Base-by-base conservation (phyloP, 1,140 invertebrate genomes). In the Augochlora pura region DNA sequence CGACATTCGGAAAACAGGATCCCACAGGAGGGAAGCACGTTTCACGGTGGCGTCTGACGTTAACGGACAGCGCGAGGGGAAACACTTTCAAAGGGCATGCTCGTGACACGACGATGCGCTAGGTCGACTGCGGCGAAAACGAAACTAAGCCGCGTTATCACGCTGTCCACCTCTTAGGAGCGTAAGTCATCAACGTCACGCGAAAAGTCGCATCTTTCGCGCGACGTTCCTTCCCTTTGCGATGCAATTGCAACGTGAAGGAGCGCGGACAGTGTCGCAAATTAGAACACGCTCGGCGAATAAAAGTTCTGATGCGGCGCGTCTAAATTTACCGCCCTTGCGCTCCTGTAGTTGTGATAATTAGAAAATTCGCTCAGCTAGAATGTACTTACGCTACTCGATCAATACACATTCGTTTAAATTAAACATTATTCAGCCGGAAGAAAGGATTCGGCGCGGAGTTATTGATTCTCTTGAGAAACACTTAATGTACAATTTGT, bases 11-110 rank as follows among this genome's bases (percentile, higher is more conserved):
- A 57, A 52, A 23, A 67, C 80, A 38, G 66, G 62, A 69, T 27
- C 39, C 38, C 63, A 54, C 49, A 42, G 39, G 59, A 18, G 18
- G 27, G 27, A 12, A 54, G 18, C 57, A 69, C 59, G 54, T 83
- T 84, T 79, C 52, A 83, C 82, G 69, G n/a, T 49, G 38, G 18
- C 52, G 23, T 39, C 32, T 60, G 49, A 18, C 70, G 79, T 83
- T 66, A 84, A 46, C 70, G 59, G 68, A 68, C 49, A n/a, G 54
- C 49, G 68, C 42, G 16, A 70, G 57, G 63, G 66, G 38, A 77
- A 84, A 83, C 73, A 66, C 69, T 73, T 79, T 52, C 52, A 8
- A 23, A 38, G n/a, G 23, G 1, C 66, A 25, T 52, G 49, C 39
- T 63, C 52, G 0, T 25, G 42, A 38, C 38, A 8, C 14, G 27